These are phyloP conservation scores for Choristoneura fumiferana DNA, from an alignment of 1,140 invertebrate species.

Conservation along the genomic window DNA sequence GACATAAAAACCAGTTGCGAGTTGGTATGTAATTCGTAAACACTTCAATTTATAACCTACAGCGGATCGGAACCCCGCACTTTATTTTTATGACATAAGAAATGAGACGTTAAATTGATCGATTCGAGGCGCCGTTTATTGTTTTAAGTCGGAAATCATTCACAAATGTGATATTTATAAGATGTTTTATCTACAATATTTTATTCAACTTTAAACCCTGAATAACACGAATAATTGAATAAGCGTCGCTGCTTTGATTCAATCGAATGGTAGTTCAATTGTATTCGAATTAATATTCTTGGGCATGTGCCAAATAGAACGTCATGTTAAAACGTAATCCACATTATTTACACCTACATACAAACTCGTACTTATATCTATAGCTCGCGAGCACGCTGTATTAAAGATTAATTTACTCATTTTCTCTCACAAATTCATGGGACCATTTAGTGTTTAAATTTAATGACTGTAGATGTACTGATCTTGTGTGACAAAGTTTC, in stretches of 20 bases:
- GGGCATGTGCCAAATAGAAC: background rate
- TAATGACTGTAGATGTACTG: too few species aligned
- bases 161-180: constrained; percentile 8
- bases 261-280: background rate
- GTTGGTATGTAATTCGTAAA: constrained; percentile 1
- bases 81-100: constrained; percentile 15
- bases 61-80: constrained; percentile 6
- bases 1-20: too few species aligned
- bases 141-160: background rate
- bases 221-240: too few species aligned
- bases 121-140: background rate
- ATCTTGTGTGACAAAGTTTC: too few species aligned
- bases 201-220: too few species aligned
- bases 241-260: too few species aligned
- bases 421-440: too few species aligned
- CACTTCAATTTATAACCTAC: background rate
- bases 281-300: constrained; percentile 14
- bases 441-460: too few species aligned
- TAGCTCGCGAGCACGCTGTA: background rate
- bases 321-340: background rate
- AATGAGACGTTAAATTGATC: constrained; percentile 12
- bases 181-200: too few species aligned
- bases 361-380: background rate
- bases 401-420: too few species aligned
- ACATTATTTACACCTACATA: background rate